Evolutionary conservation across 2,888 invertebrate genomes (phyloP), one percentile per base, ranked within the genome.

Genomic region (Eilema griseolum): DNA sequence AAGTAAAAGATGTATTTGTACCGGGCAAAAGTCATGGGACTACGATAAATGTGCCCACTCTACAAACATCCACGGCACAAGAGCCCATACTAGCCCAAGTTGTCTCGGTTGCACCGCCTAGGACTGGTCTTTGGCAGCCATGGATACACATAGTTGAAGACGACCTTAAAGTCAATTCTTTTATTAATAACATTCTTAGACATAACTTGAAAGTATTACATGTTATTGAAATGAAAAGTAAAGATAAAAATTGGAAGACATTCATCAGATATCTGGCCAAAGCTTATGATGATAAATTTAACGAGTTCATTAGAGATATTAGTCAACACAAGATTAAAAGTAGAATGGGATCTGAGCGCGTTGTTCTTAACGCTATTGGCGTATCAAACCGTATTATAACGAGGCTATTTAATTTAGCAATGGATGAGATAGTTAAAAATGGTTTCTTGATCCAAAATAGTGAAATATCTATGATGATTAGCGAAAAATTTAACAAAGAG

Each of bases 291-390:
- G 78, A 85, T 0, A 88, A 88, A 79, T 89, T 89, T 57, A 76
- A 75, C 2, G 78, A 84, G 0, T 90, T 87, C 61, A 70, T 90
- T 0, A 78, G 76, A 28, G 76, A 83, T n/a, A 88, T 87, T 0
- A 78, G 83, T 46, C 75, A 86, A 8, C 83, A 85, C 14, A 79
- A 78, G 0, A 85, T 92, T 0, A 87, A 84, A 81, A 91, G 89
- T 0, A 82, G 76, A 63, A 61, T 86, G 0, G 89, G 89, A 0
- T 70, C 76, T 0, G 85, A 89, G 67, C 89, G 88, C 61, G 89
- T 88, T 0, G 80, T 92, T 4, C 72, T 90, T 0, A 89, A 91
- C 60, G 86, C 85, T 4, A 83, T 90, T 3, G 86, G 89, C 3
- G 86, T 85, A 0, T 90, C 90, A 0, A 85, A 89, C 63, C 76